A percentile compares a stretch with the other conserved stretches of the same genome.
These are phyloP conservation scores for Otolemur crassicaudatus DNA, from an alignment of 2,797 vertebrate species.

Conservation along the genomic window DNA sequence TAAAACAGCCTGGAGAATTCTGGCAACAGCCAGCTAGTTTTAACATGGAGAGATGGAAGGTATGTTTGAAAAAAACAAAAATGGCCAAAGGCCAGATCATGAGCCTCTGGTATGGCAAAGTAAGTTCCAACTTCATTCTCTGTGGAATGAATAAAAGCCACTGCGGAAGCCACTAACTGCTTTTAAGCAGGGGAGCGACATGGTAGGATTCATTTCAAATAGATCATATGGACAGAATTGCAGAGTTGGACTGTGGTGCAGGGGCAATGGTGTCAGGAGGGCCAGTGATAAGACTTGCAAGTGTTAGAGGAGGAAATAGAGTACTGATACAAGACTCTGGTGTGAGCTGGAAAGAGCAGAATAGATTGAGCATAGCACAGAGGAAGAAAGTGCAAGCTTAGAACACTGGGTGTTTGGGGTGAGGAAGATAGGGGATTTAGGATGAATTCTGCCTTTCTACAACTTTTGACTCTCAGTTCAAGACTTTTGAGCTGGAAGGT, in stretches of 20 bases:
- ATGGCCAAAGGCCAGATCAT: background rate
- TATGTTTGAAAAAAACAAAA: background rate
- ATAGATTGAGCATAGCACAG: fast-evolving
- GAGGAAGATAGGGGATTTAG: background rate
- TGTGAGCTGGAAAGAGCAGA: background rate
- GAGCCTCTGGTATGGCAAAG: background rate
- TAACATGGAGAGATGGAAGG: background rate
- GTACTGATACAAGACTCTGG: background rate
- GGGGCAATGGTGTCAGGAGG: fast-evolving
- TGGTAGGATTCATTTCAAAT: background rate
- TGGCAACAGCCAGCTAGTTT: background rate
- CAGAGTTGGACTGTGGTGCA: background rate
- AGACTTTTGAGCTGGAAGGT: constrained; percentile 5
- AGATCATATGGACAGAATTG: background rate
- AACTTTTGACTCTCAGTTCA: constrained; percentile 37
- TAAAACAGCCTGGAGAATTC: background rate
- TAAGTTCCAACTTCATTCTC: background rate
- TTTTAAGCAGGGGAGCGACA: background rate
- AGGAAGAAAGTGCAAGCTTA: background rate
- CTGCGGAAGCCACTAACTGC: background rate
- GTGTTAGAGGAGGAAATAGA: background rate
- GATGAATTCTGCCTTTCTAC: background rate
- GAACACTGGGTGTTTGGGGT: background rate
- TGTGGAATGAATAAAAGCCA: too few relatives aligned
- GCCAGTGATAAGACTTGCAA: background rate